Base-by-base conservation (phyloP, 2,113 vertebrate genomes). In the Hippocampus abdominalis region DNA sequence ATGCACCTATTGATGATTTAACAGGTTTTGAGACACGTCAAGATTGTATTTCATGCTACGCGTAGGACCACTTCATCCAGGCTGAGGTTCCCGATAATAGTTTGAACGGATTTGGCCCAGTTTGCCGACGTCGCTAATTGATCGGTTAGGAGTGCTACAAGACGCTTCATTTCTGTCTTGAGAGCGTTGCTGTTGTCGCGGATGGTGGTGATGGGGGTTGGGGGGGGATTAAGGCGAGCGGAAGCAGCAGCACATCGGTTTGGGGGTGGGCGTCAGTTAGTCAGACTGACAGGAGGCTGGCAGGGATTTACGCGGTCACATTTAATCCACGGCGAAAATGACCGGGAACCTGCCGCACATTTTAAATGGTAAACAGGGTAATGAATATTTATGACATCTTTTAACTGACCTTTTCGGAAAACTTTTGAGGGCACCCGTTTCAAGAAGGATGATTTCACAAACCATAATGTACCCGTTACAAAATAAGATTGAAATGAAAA, bases 311-410 rank as follows among this genome's bases (percentile, higher is more conserved):
- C 74, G 71, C 56, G 57, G 83, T 74, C 78, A 78, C 62, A 64
- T 42, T 79, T 87, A 83, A 88, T 88, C 83, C 78, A 60, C 46
- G 11, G 54, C 76, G 77, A 68, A 72, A 70, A 76, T 65, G 69
- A 48, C 78, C 81, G 77, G 76, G 73, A 85, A 78, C 68, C 63
- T 25, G 60, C 1, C 44, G 3, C 63, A 54, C 21, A 71, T 67
- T 51, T 78, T 71, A 70, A 77, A 71, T 59, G 80, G 71, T 81
- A 77, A 81, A 88, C 80, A 81, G 69, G 77, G 2, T 72, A 78
- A 85, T 82, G n/a, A 82, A 84, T 86, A 86, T 88, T 88, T 86
- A 85, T 83, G 18, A 20, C 18, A 21, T 49, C 48, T 20, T 21
- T 49, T 20, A 49, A 49, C 18, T 49, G 48, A 7, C 48, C 48